A percentile compares a stretch with the other conserved stretches of the same genome.
These are phyloP conservation scores for Zoanthus sociatus DNA, from an alignment of 92 coral and sea anemone species.

Conservation along the genomic window DNA sequence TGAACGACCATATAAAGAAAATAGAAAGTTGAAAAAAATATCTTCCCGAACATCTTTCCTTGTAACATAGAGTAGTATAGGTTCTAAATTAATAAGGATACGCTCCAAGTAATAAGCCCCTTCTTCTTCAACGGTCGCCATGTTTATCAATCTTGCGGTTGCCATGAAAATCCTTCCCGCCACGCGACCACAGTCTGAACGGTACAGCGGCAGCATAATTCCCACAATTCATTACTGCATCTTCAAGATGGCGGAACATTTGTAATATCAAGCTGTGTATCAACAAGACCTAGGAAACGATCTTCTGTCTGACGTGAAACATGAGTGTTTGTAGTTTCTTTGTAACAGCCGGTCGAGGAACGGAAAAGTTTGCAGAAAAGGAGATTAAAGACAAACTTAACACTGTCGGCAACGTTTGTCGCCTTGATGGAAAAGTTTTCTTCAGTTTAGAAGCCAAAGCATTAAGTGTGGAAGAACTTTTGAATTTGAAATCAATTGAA, in stretches of 20 bases:
- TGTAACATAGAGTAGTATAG: not conserved
- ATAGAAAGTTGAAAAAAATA: not conserved
- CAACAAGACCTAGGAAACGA: not conserved
- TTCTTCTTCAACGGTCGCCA: slow-evolving; percentile 88
- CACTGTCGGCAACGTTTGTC: slow-evolving; percentile 16
- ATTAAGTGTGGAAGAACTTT: slow-evolving; percentile 4
- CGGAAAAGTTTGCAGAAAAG: slow-evolving; percentile 38
- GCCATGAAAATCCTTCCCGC: slow-evolving; percentile 71
- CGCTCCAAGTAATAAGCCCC: slow-evolving; percentile 92
- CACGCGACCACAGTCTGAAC: slow-evolving; percentile 20
- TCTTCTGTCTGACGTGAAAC: not conserved
- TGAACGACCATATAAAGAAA: not conserved
- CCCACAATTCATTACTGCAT: slow-evolving; percentile 23
- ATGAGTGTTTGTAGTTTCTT: slow-evolving; percentile 23
- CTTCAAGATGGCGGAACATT: slow-evolving; percentile 36
- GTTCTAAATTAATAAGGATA: slow-evolving; percentile 72
- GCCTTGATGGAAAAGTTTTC: slow-evolving; percentile 44
- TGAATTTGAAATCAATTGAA: slow-evolving; percentile 33
- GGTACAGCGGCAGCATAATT: slow-evolving; percentile 13
- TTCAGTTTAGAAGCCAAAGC: slow-evolving; percentile 17
- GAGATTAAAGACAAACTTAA: slow-evolving; percentile 25
- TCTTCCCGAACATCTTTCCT: not conserved
- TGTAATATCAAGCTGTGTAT: no score
- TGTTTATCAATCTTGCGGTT: slow-evolving; percentile 75
- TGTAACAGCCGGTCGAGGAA: slow-evolving; percentile 45